phyloP scores from a whole-genome alignment of 2,113 vertebrate genomes.

The Naja naja region DNA sequence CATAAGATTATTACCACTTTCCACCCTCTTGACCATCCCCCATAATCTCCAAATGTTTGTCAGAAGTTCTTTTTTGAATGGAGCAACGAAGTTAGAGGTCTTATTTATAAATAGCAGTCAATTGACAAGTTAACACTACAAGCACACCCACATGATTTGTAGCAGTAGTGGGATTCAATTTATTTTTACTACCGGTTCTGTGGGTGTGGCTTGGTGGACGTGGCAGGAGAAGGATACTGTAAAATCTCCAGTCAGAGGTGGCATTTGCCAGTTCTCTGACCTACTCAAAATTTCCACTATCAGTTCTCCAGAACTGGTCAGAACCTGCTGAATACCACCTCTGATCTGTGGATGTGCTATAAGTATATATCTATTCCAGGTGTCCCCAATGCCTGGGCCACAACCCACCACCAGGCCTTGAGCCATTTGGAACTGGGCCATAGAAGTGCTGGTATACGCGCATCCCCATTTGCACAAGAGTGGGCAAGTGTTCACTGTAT shows the following conservation, averaged over 20 bases:
- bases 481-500: not conserved
- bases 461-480: not conserved
- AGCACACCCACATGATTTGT: not conserved
- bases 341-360: not conserved
- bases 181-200: too few species aligned
- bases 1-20: not conserved
- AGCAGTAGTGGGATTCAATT: too few species aligned
- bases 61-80: not conserved
- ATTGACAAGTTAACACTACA: not conserved
- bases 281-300: too few species aligned
- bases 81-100: not conserved
- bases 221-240: too few species aligned
- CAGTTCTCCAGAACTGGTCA: too few species aligned
- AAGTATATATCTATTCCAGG: not conserved
- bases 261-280: too few species aligned
- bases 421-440: not conserved
- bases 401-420: not conserved
- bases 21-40: not conserved
- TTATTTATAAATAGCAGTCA: not conserved
- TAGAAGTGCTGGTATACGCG: accelerated
- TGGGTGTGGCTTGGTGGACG: too few species aligned
- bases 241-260: too few species aligned
- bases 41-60: not conserved
- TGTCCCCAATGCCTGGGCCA: not conserved
- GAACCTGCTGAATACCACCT: too few species aligned